A percentile compares a stretch with the other conserved stretches of the same genome.
These are phyloP conservation scores for Bilobella aurantiaca DNA, from an alignment of 1,140 invertebrate species.

Conservation along the genomic window DNA sequence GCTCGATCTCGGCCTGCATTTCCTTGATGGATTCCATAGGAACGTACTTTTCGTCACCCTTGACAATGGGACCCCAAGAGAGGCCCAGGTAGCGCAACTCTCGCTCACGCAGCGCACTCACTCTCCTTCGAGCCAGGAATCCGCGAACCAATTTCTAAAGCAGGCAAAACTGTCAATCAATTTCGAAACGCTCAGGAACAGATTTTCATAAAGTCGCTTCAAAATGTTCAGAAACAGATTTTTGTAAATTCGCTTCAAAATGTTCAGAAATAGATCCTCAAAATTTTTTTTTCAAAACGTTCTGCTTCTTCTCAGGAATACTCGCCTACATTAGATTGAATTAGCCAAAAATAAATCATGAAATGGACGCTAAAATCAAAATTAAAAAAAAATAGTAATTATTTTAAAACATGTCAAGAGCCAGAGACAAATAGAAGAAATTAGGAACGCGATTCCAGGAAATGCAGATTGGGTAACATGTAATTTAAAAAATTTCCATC, in stretches of 20 bases:
- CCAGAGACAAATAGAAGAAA: background rate
- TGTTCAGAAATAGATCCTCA: constrained; percentile 43
- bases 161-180: background rate
- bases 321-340: too few relatives aligned
- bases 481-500: background rate
- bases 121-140: constrained; percentile 21
- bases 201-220: background rate
- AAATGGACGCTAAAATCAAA: background rate
- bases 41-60: background rate
- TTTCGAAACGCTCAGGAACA: background rate
- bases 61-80: background rate
- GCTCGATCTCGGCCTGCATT: background rate
- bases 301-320: too few relatives aligned
- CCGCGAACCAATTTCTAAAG: constrained; percentile 24
- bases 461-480: background rate
- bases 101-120: constrained; percentile 17
- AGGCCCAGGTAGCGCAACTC: constrained; percentile 19
- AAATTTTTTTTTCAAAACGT: background rate
- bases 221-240: background rate
- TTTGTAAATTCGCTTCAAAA: background rate
- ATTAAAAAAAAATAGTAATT: background rate
- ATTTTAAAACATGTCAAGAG: background rate
- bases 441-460: background rate
- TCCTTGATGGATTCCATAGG: background rate
- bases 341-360: too few relatives aligned